Evolutionary conservation across 2,888 invertebrate genomes (phyloP).

Genomic region (Fragum fragum): DNA sequence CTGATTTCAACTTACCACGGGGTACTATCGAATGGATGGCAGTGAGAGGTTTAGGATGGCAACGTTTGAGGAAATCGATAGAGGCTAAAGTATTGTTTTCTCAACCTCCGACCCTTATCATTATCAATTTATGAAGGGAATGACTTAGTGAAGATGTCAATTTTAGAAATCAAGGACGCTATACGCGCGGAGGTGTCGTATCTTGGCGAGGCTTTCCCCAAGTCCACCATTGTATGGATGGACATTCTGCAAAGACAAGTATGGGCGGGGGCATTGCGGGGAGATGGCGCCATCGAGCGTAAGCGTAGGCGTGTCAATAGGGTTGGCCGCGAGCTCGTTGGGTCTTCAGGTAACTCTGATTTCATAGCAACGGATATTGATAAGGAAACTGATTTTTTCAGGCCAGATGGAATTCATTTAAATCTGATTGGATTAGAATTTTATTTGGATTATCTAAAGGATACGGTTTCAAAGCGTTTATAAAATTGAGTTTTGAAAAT

Average conservation of each 20-base stretch:
- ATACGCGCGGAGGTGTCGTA: slow-evolving; percentile 14
- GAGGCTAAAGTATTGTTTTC: slow-evolving; percentile 11
- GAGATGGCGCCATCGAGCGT: no score
- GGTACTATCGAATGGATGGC: no score
- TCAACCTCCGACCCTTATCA: not conserved
- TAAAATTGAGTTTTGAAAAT: no score
- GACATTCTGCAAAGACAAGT: no score
- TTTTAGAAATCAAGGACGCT: not conserved
- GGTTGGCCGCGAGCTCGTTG: not conserved
- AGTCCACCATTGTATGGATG: slow-evolving; percentile 26
- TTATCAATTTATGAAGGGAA: slow-evolving; percentile 26
- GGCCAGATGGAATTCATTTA: slow-evolving; percentile 32
- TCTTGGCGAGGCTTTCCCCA: not conserved
- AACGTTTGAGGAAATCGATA: not conserved
- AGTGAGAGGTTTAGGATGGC: no score
- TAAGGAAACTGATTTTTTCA: slow-evolving; percentile 14
- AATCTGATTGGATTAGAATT: no score
- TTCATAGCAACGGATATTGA: slow-evolving; percentile 13
- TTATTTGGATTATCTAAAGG: slow-evolving; percentile 27
- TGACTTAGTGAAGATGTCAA: not conserved
- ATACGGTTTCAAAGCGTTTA: not conserved
- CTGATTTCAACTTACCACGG: no score
- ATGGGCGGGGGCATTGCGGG: no score
- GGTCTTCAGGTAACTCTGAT: not conserved
- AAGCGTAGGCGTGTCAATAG: no score